phyloP scores from a whole-genome alignment of 2,888 invertebrate species.

The Horisme vitalbata region DNA sequence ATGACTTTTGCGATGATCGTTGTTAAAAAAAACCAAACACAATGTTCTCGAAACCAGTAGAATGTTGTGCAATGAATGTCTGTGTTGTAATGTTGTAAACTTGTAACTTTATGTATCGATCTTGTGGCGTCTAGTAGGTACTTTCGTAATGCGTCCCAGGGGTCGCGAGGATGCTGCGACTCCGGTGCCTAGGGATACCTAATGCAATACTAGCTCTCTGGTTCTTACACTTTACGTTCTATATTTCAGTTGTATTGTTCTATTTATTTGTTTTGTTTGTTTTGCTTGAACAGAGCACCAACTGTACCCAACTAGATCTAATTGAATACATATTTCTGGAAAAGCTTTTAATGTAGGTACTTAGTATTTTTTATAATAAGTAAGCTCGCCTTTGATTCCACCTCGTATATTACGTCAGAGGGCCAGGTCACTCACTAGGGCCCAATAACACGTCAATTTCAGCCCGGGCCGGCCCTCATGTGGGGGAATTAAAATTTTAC shows the following conservation, averaged over 20 bases:
- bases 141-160: conserved; percentile 78
- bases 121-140: conserved; percentile 65
- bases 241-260: conserved; percentile 45
- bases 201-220: conserved; percentile 71
- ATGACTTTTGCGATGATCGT: too few species aligned
- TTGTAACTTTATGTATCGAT: conserved; percentile 73
- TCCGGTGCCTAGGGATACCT: conserved; percentile 66
- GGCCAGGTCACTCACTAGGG: conserved; percentile 50
- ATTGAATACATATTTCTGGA: background rate
- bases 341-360: background rate
- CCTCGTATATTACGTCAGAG: conserved; percentile 30
- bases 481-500: conserved; percentile 75
- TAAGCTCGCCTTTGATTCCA: conserved; percentile 38
- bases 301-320: background rate
- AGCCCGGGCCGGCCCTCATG: conserved; percentile 58
- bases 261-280: conserved; percentile 32
- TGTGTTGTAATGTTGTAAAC: conserved; percentile 63
- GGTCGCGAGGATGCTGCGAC: conserved; percentile 71
- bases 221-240: conserved; percentile 43
- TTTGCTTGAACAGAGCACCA: too few species aligned
- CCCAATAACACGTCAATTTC: conserved; percentile 73
- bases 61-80: conserved; percentile 54
- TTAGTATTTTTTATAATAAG: too few species aligned
- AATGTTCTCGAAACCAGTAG: conserved; percentile 35
- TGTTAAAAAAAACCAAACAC: conserved; percentile 19